A percentile compares a stretch with the other conserved stretches of the same genome.
These are phyloP conservation scores for Pangasianodon hypophthalmus DNA, from an alignment of 2,113 vertebrate species.

Conservation along the genomic window DNA sequence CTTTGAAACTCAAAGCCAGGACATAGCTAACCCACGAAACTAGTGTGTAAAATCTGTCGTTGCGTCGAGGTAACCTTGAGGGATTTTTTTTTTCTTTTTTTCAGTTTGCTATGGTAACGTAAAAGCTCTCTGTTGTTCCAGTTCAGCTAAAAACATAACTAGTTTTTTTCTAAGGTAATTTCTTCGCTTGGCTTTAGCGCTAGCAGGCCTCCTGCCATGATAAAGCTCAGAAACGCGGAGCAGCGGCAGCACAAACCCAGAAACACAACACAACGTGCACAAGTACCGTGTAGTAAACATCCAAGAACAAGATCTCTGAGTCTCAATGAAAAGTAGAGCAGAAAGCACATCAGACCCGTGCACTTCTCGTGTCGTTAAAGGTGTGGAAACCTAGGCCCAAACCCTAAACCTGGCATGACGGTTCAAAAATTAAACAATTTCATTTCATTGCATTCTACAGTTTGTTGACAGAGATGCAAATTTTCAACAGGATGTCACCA, in stretches of 20 bases:
- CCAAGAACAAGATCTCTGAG: constrained; percentile 30
- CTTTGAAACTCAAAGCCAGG: constrained; percentile 28
- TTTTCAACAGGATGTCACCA: constrained; percentile 24
- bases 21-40: neutral
- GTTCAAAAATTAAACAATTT: constrained; percentile 7
- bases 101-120: neutral
- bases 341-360: constrained; percentile 24
- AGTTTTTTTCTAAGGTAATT: neutral
- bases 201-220: constrained; percentile 62
- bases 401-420: neutral
- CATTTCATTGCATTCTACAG: neutral
- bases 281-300: constrained; percentile 45
- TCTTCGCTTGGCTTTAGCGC: constrained; percentile 17
- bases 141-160: neutral
- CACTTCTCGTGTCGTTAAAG: neutral
- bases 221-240: constrained; percentile 60
- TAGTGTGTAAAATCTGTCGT: neutral
- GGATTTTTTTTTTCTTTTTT: neutral
- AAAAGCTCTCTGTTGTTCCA: neutral
- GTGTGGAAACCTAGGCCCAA: constrained; percentile 33
- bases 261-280: constrained; percentile 56
- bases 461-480: constrained; percentile 2
- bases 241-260: constrained; percentile 48
- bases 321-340: constrained; percentile 18
- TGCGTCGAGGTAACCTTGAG: neutral